Evolutionary conservation across 2,797 vertebrate species (phyloP), one percentile per base, ranked within the genome.

Genomic region (Eupleurogrammus muticus): DNA sequence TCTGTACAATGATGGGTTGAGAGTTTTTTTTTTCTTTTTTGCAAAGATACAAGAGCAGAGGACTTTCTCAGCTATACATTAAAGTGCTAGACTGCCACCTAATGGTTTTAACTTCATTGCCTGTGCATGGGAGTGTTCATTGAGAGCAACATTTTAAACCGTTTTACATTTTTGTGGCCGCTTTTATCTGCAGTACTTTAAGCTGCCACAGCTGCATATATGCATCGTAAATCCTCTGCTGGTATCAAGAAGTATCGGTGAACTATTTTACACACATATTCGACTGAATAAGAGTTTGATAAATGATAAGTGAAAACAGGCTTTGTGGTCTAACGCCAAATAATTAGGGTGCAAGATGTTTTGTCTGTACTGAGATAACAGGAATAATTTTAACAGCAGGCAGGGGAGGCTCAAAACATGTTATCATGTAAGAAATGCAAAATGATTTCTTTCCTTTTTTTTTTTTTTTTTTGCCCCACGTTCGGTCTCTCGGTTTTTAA

Each of bases 71-170:
- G 58, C 34, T 46, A 13, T 42, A 17, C 61, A 70, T 54, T 52
- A 69, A 86, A 85, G 84, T 73, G 80, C 75, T 82, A 84, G 82
- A 76, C 90, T 91, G 90, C 90, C 91, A 86, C 85, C 92, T 88
- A 87, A 85, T 86, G 92, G 89, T 53, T 70, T 60, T 3, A 55
- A 44, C 42, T 28, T 69, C 67, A 69, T 63, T 78, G 58, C 66
- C 38, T 66, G 50, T 56, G 9, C 14, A 38, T 19, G 10, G 36
- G 66, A 36, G 40, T 16, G 16, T 35, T 47, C 23, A 11, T 53
- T 48, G 55, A 28, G n/a, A 17, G 5, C 16, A 19, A 13, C 17
- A 51, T 56, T 68, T 34, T 9, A 47, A n/a, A 55, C 36, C 23
- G 14, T 63, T 58, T 65, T 63, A 44, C 21, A 67, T 5, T 20